These are phyloP conservation scores for Theretra japonica DNA, from an alignment of 2,888 invertebrate genomes.

Conservation along the genomic window DNA sequence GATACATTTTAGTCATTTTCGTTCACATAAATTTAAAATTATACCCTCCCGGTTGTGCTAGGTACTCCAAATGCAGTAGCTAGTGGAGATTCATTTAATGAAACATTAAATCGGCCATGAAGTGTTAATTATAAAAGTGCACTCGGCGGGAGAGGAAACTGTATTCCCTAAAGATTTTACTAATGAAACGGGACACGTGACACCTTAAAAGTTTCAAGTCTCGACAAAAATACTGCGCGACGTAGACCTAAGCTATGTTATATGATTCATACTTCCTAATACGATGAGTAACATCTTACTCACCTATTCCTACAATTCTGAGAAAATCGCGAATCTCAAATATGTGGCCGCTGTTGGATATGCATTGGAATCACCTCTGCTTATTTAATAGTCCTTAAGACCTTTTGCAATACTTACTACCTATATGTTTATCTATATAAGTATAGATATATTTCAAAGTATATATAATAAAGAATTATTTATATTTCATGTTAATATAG, in stretches of 20 bases:
- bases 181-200: neutral
- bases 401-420: no score
- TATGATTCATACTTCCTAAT: conserved; percentile 61
- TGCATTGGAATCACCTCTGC: neutral
- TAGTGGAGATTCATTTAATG: no score
- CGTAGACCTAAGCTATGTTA: conserved; percentile 37
- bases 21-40: no score
- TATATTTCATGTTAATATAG: no score
- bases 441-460: no score
- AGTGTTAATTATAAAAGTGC: neutral
- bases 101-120: no score
- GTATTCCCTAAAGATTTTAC: neutral
- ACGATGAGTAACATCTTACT: conserved; percentile 63
- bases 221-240: conserved; percentile 36
- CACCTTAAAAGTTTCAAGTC: neutral
- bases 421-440: no score
- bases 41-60: no score
- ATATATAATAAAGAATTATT: no score
- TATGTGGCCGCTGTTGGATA: no score
- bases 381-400: neutral
- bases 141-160: neutral
- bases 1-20: no score
- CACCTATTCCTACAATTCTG: conserved; percentile 57
- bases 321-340: conserved; percentile 36
- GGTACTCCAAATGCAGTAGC: no score